Evolutionary conservation across 53 echinoderm and acorn worm species (phyloP).

Genomic region (Luidia sarsii): DNA sequence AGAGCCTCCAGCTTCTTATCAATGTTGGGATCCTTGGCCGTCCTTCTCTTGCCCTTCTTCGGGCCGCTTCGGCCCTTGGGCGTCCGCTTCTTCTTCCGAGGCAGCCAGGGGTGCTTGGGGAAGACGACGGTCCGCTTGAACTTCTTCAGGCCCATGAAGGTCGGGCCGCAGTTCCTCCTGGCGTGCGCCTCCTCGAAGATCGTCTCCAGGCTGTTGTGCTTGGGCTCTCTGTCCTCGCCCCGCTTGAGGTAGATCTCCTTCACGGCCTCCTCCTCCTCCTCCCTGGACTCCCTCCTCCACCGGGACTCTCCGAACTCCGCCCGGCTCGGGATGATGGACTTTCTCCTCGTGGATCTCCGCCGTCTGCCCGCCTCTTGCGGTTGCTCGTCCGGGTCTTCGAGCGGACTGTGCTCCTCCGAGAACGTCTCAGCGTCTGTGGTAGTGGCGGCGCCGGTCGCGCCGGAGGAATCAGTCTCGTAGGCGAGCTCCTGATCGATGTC

Average conservation of each 20-base stretch:
- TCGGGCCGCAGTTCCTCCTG: constrained; percentile 28
- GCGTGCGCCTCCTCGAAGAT: constrained; percentile 36
- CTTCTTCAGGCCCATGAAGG: constrained; percentile 17
- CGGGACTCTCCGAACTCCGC: background rate
- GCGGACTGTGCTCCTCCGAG: no score
- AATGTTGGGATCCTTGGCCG: constrained; percentile 25
- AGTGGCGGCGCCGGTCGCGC: no score
- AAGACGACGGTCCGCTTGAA: constrained; percentile 22
- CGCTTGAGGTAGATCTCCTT: constrained; percentile 42
- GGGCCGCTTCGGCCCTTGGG: background rate
- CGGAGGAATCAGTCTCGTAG: no score
- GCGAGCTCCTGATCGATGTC: no score
- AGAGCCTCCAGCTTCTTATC: constrained; percentile 28
- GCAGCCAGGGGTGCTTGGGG: constrained; percentile 42
- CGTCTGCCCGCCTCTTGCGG: no score
- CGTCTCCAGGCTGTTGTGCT: constrained; percentile 37
- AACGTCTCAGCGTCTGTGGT: no score
- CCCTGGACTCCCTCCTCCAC: background rate
- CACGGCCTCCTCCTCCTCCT: background rate
- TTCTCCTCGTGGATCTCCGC: background rate
- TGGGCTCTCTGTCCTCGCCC: constrained; percentile 23
- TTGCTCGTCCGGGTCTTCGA: background rate
- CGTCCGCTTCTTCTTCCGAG: constrained; percentile 28
- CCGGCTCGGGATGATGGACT: background rate
- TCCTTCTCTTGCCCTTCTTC: background rate